These are phyloP conservation scores for Rhopalosiphum padi DNA, from an alignment of 1,140 invertebrate genomes.

Conservation along the genomic window DNA sequence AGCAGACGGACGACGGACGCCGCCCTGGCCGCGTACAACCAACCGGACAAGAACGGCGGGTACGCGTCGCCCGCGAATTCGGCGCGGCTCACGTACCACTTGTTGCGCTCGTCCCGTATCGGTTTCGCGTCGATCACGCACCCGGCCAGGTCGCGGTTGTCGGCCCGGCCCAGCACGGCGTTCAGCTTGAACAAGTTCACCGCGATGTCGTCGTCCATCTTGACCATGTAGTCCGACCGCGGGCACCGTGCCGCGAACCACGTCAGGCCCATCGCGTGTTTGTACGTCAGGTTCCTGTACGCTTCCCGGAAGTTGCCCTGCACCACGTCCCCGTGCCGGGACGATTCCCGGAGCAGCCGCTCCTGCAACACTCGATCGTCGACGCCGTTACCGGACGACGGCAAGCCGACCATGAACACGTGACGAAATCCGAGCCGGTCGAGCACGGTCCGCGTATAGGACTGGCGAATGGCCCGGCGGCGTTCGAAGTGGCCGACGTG, in stretches of 20 bases:
- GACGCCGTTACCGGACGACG: neutral
- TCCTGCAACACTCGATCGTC: constrained; percentile 62
- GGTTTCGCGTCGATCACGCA: constrained; percentile 59
- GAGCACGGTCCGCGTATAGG: neutral
- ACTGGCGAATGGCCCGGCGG: neutral
- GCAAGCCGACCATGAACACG: constrained; percentile 4
- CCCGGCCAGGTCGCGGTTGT: constrained; percentile 39
- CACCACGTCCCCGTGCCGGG: constrained; percentile 73
- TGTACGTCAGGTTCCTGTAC: constrained; percentile 87
- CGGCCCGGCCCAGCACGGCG: constrained; percentile 67
- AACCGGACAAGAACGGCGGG: constrained; percentile 78
- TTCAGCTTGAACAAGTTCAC: constrained; percentile 74
- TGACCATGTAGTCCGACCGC: constrained; percentile 75
- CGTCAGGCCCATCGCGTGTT: constrained; percentile 82
- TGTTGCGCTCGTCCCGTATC: constrained; percentile 73
- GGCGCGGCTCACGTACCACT: constrained; percentile 76
- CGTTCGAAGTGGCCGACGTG: neutral
- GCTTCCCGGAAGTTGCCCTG: constrained; percentile 80
- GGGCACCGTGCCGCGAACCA: constrained; percentile 75
- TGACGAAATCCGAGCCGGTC: constrained; percentile 6
- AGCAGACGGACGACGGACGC: constrained; percentile 73
- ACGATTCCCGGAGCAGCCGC: constrained; percentile 70
- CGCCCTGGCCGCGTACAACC: constrained; percentile 75
- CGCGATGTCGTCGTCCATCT: constrained; percentile 82
- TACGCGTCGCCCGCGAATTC: constrained; percentile 74